Percentiles rank a stretch among this genome's conserved stretches.
These are phyloP conservation scores for Drosophila ohnishii DNA, from an alignment of 1,140 invertebrate species.

Conservation along the genomic window DNA sequence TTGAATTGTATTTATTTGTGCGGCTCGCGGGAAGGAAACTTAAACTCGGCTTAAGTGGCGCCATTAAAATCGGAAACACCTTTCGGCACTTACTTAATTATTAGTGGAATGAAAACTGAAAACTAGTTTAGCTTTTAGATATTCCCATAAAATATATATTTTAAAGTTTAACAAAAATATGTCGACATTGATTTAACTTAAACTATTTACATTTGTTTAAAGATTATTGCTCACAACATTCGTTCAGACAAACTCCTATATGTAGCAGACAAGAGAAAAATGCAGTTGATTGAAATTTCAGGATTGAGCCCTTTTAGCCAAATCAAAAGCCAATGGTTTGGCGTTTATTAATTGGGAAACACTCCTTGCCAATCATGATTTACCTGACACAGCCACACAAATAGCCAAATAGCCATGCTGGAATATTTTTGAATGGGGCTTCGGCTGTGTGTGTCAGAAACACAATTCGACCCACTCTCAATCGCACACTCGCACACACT, in stretches of 20 bases:
- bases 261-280: neutral
- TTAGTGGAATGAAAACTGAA: neutral
- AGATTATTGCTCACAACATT: neutral
- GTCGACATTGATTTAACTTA: too few relatives aligned
- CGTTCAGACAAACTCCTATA: neutral
- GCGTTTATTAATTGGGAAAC: slow-evolving; percentile 45
- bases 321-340: slow-evolving; percentile 44
- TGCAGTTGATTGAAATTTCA: slow-evolving; percentile 17
- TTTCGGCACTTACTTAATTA: neutral
- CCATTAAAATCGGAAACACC: neutral
- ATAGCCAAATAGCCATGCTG: slow-evolving; percentile 12
- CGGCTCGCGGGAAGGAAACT: slow-evolving; percentile 12
- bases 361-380: slow-evolving; percentile 41
- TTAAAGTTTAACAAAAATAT: too few relatives aligned
- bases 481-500: slow-evolving; percentile 17
- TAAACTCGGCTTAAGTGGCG: slow-evolving; percentile 7
- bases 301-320: slow-evolving; percentile 24
- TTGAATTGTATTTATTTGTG: slow-evolving; percentile 35
- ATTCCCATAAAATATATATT: too few relatives aligned
- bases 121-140: neutral
- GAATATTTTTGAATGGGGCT: slow-evolving; percentile 36
- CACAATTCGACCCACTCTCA: slow-evolving; percentile 34
- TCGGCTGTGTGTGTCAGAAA: slow-evolving; percentile 28
- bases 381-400: slow-evolving; percentile 24
- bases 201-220: neutral